Percentiles rank a stretch among this genome's conserved stretches.
phyloP scores from a whole-genome alignment of 2,888 invertebrate genomes.

The Hoplodrina blanda region DNA sequence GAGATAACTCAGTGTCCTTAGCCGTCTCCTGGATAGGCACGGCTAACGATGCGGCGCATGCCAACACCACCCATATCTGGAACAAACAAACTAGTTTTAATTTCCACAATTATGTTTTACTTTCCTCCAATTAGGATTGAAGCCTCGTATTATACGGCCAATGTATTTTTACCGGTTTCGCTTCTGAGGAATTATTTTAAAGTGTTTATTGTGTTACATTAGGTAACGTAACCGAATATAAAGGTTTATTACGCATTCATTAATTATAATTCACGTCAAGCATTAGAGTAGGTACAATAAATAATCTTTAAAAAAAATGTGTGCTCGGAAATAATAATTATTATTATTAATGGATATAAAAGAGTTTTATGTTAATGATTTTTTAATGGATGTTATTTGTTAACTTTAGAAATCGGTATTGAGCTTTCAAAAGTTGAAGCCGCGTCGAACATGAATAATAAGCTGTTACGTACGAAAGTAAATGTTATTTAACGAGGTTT shows the following conservation, averaged over 20 bases:
- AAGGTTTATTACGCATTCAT: constrained; percentile 26
- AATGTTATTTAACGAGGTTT: constrained; percentile 35
- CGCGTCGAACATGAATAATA: constrained; percentile 39
- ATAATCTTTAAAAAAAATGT: background rate
- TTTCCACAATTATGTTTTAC: constrained; percentile 17
- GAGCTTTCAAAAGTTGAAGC: constrained; percentile 43
- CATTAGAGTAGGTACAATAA: constrained; percentile 25
- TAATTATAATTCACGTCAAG: constrained; percentile 23
- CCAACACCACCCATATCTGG: constrained; percentile 91
- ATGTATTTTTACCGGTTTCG: constrained; percentile 42
- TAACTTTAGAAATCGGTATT: constrained; percentile 50
- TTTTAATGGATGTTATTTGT: constrained; percentile 22
- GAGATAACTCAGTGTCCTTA: constrained; percentile 78
- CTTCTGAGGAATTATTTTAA: constrained; percentile 42
- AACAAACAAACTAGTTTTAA: constrained; percentile 71
- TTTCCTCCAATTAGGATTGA: constrained; percentile 48
- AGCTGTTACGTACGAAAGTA: constrained; percentile 31
- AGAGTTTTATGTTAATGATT: constrained; percentile 27
- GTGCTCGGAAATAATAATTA: constrained; percentile 23
- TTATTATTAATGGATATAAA: constrained; percentile 28
- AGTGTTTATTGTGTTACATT: constrained; percentile 26
- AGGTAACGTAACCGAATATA: constrained; percentile 20
- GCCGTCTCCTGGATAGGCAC: constrained; percentile 78
- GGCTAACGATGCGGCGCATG: constrained; percentile 86
- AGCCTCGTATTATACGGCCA: constrained; percentile 24